Conservation (phyloP, 2,888 invertebrate species). For the Ditula angustiorana region DNA sequence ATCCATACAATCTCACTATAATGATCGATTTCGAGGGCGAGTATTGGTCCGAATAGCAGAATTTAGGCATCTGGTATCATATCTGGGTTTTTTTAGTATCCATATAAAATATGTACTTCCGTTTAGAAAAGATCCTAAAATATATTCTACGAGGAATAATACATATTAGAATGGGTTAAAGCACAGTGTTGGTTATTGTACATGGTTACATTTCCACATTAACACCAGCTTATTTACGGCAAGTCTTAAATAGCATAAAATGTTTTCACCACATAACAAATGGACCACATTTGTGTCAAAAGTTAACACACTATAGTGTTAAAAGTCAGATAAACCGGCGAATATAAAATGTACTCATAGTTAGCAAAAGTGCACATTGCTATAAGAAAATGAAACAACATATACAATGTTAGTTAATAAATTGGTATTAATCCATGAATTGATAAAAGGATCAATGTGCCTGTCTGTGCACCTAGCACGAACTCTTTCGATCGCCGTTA, state of each 20-base stretch:
- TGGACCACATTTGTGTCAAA: not conserved
- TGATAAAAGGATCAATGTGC: not conserved
- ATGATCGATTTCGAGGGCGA: too few species aligned
- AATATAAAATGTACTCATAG: constrained; percentile 1
- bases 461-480: too few species aligned
- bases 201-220: not conserved
- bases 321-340: constrained; percentile 18
- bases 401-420: not conserved
- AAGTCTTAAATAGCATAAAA: not conserved
- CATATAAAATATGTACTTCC: too few species aligned
- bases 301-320: not conserved
- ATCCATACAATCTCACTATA: too few species aligned
- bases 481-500: too few species aligned
- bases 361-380: constrained; percentile 17
- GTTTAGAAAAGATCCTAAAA: not conserved
- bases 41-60: too few species aligned
- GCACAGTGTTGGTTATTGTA: not conserved
- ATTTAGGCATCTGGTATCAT: too few species aligned
- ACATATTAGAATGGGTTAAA: not conserved
- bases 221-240: not conserved
- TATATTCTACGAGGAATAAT: not conserved
- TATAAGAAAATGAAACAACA: not conserved
- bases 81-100: too few species aligned
- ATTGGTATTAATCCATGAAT: not conserved
- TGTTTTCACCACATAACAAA: not conserved